Conservation (phyloP, 2,888 invertebrate species). For the Asteroscopus sphinx region DNA sequence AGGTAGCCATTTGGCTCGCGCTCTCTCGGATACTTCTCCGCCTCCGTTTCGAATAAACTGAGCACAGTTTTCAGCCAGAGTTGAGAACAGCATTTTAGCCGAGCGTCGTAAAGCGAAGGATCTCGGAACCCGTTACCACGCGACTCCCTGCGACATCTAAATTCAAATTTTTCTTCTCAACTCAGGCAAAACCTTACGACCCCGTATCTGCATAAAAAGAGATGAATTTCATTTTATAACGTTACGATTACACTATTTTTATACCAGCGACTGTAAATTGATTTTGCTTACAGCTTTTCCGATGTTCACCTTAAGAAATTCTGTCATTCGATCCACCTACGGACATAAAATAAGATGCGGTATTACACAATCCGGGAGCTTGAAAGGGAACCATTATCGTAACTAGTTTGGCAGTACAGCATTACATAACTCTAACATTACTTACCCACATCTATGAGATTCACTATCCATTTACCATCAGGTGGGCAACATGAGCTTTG, state of each 20-base stretch:
- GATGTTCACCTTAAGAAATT: slow-evolving; percentile 27
- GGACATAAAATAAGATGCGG: slow-evolving; percentile 41
- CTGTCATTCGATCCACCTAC: slow-evolving; percentile 19
- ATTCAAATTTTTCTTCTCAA: slow-evolving; percentile 85
- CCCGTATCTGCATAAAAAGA: slow-evolving; percentile 79
- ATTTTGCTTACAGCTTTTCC: slow-evolving; percentile 56
- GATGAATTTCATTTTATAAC: slow-evolving; percentile 83
- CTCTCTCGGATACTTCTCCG: slow-evolving; percentile 78
- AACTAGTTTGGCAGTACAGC: slow-evolving; percentile 53
- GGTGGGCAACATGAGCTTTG: slow-evolving; percentile 39
- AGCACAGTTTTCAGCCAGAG: slow-evolving; percentile 81
- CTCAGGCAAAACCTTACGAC: slow-evolving; percentile 74
- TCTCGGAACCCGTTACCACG: slow-evolving; percentile 77
- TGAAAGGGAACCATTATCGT: slow-evolving; percentile 39
- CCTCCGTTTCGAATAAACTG: slow-evolving; percentile 84
- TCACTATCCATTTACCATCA: slow-evolving; percentile 51
- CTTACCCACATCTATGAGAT: slow-evolving; percentile 27
- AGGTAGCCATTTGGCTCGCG: slow-evolving; percentile 85
- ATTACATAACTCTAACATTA: slow-evolving; percentile 37
- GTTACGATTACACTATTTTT: slow-evolving; percentile 73
- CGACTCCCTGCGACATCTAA: slow-evolving; percentile 81
- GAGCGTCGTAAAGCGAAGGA: slow-evolving; percentile 84
- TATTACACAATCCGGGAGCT: slow-evolving; percentile 39
- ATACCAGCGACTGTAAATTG: slow-evolving; percentile 59
- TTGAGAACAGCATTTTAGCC: slow-evolving; percentile 85